Base-by-base conservation (phyloP, 2,113 vertebrate species). In the Saccopteryx leptura region DNA sequence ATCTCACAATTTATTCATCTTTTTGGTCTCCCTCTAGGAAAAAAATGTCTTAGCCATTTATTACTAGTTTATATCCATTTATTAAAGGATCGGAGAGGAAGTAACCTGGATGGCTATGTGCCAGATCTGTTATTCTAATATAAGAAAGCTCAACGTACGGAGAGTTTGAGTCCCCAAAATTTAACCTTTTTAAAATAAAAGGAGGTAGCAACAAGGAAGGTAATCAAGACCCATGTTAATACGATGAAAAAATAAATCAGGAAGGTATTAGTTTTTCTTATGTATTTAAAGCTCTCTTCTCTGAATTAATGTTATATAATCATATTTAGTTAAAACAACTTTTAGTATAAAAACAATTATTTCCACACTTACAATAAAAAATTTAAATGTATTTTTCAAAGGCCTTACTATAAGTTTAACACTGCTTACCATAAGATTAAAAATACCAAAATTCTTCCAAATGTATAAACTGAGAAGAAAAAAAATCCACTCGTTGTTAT, bases 241-340 rank as follows among this genome's bases (percentile, higher is more conserved):
- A 91, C 17, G 86, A 74, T 14, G 23, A 95, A 97, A 97, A 97
- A 95, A 33, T 80, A 96, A 95, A 79, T 21, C 89, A n/a, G 76
- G 19, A 96, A 94, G 68, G 61, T 81, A 82, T 26, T 68, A 86
- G 92, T 78, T 88, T 76, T 87, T 56, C 15, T 90, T 89, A 79
- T 21, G 23, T 72, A 76, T 91, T 84, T 61, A 52, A 74, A 94
- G 61, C 4, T 10, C 2, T 79, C 48, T 65, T 84, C 26, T 48
- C 12, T 28, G 15, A 83, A 50, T 58, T 74, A 61, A 80, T 86
- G 9, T 48, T 54, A 80, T 58, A 63, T 65, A 71, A 83, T 66
- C n/a, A 65, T 83, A 88, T 33, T 81, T 86, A 86, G 48, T 82
- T 66, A 75, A 48, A 74, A 76, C n/a, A 60, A 21, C 71, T 87